Evolutionary conservation across 2,888 invertebrate species (phyloP), one percentile per base, ranked within the genome.

Genomic region (Seira ritae): DNA sequence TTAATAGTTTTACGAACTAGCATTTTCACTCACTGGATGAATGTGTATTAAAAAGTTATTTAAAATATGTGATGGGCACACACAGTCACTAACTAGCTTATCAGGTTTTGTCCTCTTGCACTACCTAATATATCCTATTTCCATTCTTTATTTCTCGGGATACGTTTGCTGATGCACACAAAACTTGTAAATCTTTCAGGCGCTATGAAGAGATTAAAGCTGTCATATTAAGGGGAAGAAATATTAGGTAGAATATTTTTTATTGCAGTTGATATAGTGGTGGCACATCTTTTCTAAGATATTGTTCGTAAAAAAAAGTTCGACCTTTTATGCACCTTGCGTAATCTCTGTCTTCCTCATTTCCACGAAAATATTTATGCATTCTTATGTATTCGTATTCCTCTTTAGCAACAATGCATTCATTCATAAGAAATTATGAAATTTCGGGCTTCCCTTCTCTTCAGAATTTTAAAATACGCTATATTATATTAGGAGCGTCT

Each of bases 121-220:
- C 55, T 8, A 31, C 31, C n/a, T n/a, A n/a, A n/a, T n/a, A n/a
- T n/a, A n/a, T n/a, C n/a, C n/a, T 55, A 17, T 55, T 55, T 55
- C 12, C 55, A 8, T 55, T 60, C 60, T 24, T 66, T 31, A 4
- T 55, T 70, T 67, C 55, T 31, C n/a, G 65, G 23, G 31, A 68
- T 70, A 69, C 65, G 37, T n/a, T n/a, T n/a, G n/a, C n/a, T 66
- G 80, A 76, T 82, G 68, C 37, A 71, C 60, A 72, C 46, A 70
- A 67, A 76, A 66, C 72, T 62, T 84, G 83, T 84, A 84, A 84
- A 84, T 84, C 83, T 84, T 79, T 79, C 83, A 84, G 67, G 50
- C 70, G 74, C 83, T 83, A 77, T 55, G 71, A 22, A 69, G 42
- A 84, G 79, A 74, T 79, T 84, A 84, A 78, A 70, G 67, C 74